Conservation (phyloP, 2,797 vertebrate species). For the Pseudotriccus pelzelni region DNA sequence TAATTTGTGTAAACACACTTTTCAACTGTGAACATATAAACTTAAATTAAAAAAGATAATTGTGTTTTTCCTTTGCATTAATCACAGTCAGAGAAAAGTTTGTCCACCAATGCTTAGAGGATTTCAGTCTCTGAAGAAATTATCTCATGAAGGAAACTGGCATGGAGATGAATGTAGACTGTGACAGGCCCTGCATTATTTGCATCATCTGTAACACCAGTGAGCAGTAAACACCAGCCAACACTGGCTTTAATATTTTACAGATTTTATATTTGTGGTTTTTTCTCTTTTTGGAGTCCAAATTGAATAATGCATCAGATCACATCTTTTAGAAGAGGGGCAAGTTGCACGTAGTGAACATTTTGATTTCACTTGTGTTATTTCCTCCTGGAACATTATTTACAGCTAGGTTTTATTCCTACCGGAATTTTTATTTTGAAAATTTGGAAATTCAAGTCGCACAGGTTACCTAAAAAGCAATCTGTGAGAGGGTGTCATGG, state of each 20-base stretch:
- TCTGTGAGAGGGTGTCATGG: fast-evolving
- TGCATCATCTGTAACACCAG: background rate
- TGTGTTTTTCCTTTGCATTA: background rate
- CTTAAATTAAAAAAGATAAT: background rate
- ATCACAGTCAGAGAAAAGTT: background rate
- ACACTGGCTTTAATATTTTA: background rate
- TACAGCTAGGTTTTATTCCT: background rate
- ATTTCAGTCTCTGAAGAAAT: background rate
- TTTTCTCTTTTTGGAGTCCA: background rate
- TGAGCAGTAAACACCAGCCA: background rate
- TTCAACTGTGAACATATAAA: background rate
- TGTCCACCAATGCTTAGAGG: background rate
- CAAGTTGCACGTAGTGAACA: fast-evolving
- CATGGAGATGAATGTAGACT: background rate
- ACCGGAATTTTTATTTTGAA: background rate
- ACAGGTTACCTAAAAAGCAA: background rate
- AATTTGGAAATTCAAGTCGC: background rate
- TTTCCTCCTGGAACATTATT: background rate
- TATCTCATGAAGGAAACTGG: background rate
- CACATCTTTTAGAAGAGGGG: background rate
- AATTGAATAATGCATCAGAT: background rate
- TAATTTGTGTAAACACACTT: background rate
- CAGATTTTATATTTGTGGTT: background rate
- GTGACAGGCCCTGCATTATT: background rate
- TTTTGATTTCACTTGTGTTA: background rate